Conservation (phyloP, 2,888 invertebrate genomes). For the Hermodice carunculata region DNA sequence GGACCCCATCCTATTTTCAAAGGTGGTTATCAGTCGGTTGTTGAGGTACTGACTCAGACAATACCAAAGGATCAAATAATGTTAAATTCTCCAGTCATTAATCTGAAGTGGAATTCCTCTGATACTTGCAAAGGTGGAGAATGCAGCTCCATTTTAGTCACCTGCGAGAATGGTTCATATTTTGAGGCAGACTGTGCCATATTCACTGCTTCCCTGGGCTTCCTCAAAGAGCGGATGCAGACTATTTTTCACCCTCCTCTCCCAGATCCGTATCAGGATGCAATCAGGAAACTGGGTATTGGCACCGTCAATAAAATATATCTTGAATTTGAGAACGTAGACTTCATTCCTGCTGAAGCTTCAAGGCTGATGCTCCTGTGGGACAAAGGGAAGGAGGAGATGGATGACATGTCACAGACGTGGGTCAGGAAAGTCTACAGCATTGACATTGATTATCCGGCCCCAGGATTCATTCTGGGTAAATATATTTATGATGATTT, state of each 20-base stretch:
- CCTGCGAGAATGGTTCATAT: not conserved
- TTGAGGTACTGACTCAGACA: not conserved
- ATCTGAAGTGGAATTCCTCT: not conserved
- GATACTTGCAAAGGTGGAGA: not conserved
- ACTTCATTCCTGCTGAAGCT: constrained; percentile 2
- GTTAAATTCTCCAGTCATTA: not conserved
- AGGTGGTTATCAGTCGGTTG: constrained; percentile 1
- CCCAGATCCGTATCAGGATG: not conserved
- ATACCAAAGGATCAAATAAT: constrained; percentile 1
- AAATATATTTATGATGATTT: no score
- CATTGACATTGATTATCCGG: no score
- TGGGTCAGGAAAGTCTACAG: no score
- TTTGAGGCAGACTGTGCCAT: not conserved
- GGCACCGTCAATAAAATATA: constrained; percentile 14
- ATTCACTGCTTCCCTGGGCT: constrained; percentile 9
- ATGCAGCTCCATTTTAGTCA: not conserved
- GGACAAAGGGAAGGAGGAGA: not conserved
- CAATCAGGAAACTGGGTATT: constrained; percentile 1
- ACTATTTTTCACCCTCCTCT: not conserved
- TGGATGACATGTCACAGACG: no score
- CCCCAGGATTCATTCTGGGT: no score
- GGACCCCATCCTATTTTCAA: constrained; percentile 1
- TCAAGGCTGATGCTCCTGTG: not conserved
- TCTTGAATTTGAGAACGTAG: constrained; percentile 7
- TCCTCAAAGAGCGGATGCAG: not conserved